phyloP scores from a whole-genome alignment of 2,888 invertebrate species.

The Himalopsyche tibetana region DNA sequence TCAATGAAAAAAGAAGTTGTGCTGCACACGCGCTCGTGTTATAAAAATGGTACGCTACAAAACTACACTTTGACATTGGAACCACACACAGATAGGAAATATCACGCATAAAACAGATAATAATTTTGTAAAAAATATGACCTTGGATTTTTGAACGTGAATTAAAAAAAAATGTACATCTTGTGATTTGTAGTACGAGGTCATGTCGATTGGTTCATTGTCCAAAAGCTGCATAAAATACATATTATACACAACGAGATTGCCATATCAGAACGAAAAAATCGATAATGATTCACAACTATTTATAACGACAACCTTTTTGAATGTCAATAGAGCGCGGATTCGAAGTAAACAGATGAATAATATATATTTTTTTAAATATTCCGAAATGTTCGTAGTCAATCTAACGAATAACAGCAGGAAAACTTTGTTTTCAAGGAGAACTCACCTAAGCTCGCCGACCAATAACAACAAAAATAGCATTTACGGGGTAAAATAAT shows the following conservation, averaged over 20 bases:
- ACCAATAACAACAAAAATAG: too few species aligned
- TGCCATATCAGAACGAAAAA: not conserved
- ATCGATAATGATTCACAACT: not conserved
- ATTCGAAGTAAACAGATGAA: not conserved
- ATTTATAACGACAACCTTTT: not conserved
- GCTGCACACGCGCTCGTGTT: not conserved
- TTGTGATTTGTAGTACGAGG: conserved; percentile 13
- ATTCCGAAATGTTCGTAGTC: too few species aligned
- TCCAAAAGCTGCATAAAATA: not conserved
- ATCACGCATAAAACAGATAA: not conserved
- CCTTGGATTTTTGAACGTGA: not conserved
- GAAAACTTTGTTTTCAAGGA: too few species aligned
- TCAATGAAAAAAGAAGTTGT: too few species aligned
- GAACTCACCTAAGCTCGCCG: too few species aligned
- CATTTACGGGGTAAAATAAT: too few species aligned
- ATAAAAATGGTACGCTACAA: not conserved
- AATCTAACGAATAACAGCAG: too few species aligned
- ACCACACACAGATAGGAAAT: not conserved
- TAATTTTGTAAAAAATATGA: not conserved
- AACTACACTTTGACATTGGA: not conserved
- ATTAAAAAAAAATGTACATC: not conserved
- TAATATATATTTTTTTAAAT: too few species aligned
- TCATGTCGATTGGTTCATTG: not conserved
- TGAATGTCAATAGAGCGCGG: not conserved
- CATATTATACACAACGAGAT: not conserved